phyloP scores from a whole-genome alignment of 2,113 vertebrate genomes.

The Zeus faber region DNA sequence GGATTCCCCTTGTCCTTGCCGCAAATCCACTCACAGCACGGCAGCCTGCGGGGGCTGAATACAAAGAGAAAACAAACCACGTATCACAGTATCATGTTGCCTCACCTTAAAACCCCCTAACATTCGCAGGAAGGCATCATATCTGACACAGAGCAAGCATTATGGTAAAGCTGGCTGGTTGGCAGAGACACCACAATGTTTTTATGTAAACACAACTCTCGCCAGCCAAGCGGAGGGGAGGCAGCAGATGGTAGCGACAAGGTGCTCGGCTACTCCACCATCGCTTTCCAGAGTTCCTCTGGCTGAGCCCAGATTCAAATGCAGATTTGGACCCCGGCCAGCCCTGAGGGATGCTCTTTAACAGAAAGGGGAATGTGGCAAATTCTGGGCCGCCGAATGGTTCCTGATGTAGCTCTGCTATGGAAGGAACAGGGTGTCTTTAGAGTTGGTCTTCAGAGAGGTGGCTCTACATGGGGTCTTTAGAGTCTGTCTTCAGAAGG shows the following conservation, averaged over 20 bases:
- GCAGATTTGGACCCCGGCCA: too few species aligned
- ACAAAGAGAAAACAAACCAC: neutral
- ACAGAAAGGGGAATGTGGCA: too few species aligned
- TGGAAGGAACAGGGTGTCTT: too few species aligned
- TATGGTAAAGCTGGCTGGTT: constrained; percentile 20
- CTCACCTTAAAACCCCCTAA: neutral
- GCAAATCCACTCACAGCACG: constrained; percentile 2
- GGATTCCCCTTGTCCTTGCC: constrained; percentile 25
- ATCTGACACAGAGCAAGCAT: constrained; percentile 4
- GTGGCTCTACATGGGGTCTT: too few species aligned
- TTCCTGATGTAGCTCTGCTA: too few species aligned
- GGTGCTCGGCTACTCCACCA: constrained; percentile 41
- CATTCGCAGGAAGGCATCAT: constrained; percentile 4
- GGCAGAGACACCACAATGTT: constrained; percentile 23
- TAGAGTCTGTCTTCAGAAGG: too few species aligned
- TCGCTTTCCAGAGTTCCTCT: constrained; percentile 40
- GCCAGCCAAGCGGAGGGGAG: constrained; percentile 31
- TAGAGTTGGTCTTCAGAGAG: too few species aligned
- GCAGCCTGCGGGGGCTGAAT: neutral
- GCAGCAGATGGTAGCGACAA: constrained; percentile 60
- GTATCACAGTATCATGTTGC: neutral
- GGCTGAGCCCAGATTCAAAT: constrained; percentile 20
- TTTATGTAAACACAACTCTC: constrained; percentile 49
- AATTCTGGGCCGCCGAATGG: too few species aligned
- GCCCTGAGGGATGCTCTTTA: too few species aligned